phyloP scores from a whole-genome alignment of 2,888 invertebrate species.

The Chaitophorus viminalis region DNA sequence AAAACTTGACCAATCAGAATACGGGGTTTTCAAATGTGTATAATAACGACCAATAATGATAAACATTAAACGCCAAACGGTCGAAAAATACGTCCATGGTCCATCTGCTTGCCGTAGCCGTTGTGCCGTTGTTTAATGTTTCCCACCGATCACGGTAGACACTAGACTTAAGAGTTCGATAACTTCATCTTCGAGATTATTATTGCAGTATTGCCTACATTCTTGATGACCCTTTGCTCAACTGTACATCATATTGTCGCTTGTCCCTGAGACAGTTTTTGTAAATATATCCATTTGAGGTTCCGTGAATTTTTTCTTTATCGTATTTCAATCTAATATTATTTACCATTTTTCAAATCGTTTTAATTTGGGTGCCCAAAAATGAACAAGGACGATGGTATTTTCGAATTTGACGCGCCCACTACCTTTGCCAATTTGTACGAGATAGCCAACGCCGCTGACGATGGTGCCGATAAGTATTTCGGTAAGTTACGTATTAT shows the following conservation, averaged over 20 bases:
- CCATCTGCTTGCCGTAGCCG: too few relatives aligned
- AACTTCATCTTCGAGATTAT: too few relatives aligned
- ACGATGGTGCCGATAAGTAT: conserved; percentile 40
- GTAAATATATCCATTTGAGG: too few relatives aligned
- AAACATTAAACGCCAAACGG: conserved; percentile 13
- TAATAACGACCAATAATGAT: conserved; percentile 38
- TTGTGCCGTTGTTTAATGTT: not conserved
- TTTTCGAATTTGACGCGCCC: conserved; percentile 48
- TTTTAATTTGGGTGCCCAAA: too few relatives aligned
- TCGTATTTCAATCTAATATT: not conserved
- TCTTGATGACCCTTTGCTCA: too few relatives aligned
- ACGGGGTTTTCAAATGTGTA: not conserved
- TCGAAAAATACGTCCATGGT: not conserved
- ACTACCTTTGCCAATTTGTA: conserved; percentile 16
- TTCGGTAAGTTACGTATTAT: conserved; percentile 35
- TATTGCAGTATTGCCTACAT: too few relatives aligned
- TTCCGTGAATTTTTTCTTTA: not conserved
- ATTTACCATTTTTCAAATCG: not conserved
- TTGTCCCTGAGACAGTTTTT: too few relatives aligned
- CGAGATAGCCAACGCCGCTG: conserved; percentile 23
- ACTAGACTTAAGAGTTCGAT: too few relatives aligned
- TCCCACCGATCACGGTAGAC: too few relatives aligned
- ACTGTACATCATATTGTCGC: too few relatives aligned
- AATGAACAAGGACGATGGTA: not conserved
- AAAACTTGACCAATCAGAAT: not conserved